A percentile compares a stretch with the other conserved stretches of the same genome.
Evolutionary conservation across 2,888 invertebrate genomes (phyloP).

Genomic region (Celastrina argiolus): DNA sequence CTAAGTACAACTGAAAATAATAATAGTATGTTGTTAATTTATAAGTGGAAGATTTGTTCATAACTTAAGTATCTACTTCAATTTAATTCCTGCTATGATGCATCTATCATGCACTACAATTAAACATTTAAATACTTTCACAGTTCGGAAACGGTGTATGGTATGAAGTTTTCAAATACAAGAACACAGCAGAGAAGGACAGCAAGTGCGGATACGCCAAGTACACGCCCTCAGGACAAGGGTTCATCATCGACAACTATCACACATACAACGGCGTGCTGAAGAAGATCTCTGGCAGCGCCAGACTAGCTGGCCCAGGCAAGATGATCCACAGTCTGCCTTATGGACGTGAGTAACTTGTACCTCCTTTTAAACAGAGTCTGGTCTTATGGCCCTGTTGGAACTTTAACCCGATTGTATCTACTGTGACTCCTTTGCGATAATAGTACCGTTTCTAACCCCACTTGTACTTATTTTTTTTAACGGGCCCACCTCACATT

Average conservation of each 20-base stretch:
- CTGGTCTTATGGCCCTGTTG: too few species aligned
- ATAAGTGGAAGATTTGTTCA: too few species aligned
- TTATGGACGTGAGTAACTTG: conserved; percentile 48
- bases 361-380: too few species aligned
- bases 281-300: conserved; percentile 53
- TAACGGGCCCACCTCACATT: too few species aligned
- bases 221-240: conserved; percentile 69
- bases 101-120: too few species aligned
- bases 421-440: too few species aligned
- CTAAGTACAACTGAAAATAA: too few species aligned
- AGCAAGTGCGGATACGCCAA: conserved; percentile 60
- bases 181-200: conserved; percentile 30
- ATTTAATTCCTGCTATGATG: not conserved
- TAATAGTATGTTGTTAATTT: too few species aligned
- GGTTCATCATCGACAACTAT: conserved; percentile 55
- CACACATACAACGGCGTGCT: conserved; percentile 54
- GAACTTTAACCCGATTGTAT: too few species aligned
- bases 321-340: conserved; percentile 50
- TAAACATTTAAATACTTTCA: not conserved
- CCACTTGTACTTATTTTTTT: too few species aligned
- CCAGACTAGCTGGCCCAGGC: conserved; percentile 57
- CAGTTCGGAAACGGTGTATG: conserved; percentile 50
- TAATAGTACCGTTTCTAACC: too few species aligned
- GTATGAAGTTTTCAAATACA: conserved; percentile 37
- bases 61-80: too few species aligned